Conservation (phyloP, 2,113 vertebrate species). For the Trichomycterus rosablanca region DNA sequence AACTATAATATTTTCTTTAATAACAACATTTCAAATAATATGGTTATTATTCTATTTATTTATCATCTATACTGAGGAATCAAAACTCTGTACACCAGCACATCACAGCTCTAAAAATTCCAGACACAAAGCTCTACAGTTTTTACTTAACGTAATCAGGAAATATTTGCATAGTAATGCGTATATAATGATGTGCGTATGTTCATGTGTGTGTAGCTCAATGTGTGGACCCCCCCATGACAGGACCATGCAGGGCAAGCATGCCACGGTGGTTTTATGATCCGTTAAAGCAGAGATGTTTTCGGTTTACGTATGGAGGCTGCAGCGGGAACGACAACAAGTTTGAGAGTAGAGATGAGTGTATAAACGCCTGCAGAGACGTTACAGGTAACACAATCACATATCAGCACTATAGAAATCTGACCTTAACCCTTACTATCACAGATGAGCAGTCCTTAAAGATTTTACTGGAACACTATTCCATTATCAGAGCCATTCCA, state of each 20-base stretch:
- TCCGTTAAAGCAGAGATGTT: conserved; percentile 70
- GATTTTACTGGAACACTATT: too few relatives aligned
- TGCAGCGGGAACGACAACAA: conserved; percentile 83
- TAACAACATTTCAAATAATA: neutral
- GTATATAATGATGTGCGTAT: too few relatives aligned
- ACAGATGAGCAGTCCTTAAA: too few relatives aligned
- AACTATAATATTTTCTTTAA: too few relatives aligned
- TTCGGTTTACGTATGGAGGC: conserved; percentile 82
- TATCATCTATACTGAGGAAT: neutral
- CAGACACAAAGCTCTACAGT: too few relatives aligned
- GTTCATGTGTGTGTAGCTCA: conserved; percentile 58
- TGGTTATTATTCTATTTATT: neutral
- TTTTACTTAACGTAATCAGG: too few relatives aligned
- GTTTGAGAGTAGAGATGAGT: conserved; percentile 68
- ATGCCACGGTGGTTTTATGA: conserved; percentile 84
- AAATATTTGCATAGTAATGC: too few relatives aligned
- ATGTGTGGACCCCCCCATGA: conserved; percentile 78
- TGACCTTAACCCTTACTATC: too few relatives aligned
- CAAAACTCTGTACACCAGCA: too few relatives aligned
- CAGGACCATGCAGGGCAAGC: conserved; percentile 74
- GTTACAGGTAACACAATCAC: conserved; percentile 82
- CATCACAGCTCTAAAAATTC: too few relatives aligned
- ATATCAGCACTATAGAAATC: too few relatives aligned
- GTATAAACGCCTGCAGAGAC: conserved; percentile 69
- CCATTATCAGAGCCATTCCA: too few relatives aligned